Evolutionary conservation across 1,140 invertebrate species (phyloP).

Genomic region (Drosophila virilis): DNA sequence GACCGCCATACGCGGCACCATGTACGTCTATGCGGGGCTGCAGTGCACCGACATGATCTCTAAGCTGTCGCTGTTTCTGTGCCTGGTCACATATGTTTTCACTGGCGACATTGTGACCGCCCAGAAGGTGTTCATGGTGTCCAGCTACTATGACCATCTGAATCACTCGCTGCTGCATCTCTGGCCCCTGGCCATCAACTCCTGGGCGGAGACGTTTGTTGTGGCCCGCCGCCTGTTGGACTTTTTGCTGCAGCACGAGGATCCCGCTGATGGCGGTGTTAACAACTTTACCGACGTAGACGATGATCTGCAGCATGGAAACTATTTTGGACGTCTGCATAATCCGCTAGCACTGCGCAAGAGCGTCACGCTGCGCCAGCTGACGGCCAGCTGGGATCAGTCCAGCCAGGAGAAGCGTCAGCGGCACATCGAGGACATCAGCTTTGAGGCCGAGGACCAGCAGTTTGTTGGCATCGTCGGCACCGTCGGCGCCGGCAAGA

Average conservation of each 20-base stretch:
- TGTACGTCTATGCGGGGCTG: conserved; percentile 83
- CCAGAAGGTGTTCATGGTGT: conserved; percentile 86
- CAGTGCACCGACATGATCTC: conserved; percentile 85
- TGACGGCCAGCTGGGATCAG: conserved; percentile 84
- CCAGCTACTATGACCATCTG: conserved; percentile 85
- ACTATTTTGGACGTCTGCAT: conserved; percentile 68
- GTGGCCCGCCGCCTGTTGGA: conserved; percentile 89
- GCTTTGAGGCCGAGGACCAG: conserved; percentile 84
- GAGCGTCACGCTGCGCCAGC: conserved; percentile 74
- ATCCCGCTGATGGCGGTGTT: conserved; percentile 69
- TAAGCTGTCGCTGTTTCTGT: conserved; percentile 88
- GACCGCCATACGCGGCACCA: conserved; percentile 85
- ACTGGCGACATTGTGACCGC: conserved; percentile 86
- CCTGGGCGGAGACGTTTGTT: conserved; percentile 86
- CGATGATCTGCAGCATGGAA: conserved; percentile 61
- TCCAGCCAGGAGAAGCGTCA: conserved; percentile 57
- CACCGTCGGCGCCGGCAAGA: conserved; percentile 93
- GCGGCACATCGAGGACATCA: conserved; percentile 85
- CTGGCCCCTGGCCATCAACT: conserved; percentile 88
- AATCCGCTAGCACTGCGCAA: conserved; percentile 85
- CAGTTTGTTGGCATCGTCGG: conserved; percentile 89
- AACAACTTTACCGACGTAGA: conserved; percentile 62
- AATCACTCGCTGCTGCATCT: conserved; percentile 87
- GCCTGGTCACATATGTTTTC: conserved; percentile 87
- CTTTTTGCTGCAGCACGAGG: conserved; percentile 84